phyloP scores from a whole-genome alignment of 2,797 vertebrate genomes.

The Valencia hispanica region DNA sequence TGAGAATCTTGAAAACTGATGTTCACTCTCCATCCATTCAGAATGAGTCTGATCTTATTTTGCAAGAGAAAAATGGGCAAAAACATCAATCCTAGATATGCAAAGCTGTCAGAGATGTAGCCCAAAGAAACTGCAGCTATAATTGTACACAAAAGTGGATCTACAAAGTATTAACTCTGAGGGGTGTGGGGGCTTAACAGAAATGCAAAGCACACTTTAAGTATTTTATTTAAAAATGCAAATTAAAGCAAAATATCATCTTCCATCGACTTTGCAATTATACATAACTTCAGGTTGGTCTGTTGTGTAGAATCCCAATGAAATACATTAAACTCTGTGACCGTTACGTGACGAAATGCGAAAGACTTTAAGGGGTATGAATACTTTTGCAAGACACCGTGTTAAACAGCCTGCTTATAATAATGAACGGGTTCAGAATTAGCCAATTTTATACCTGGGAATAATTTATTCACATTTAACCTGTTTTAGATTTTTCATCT shows the following conservation, averaged over 20 bases:
- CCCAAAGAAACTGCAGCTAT: background rate
- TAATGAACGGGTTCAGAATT: background rate
- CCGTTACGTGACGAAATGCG: background rate
- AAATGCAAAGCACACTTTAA: background rate
- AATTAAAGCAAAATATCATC: background rate
- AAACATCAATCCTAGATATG: background rate
- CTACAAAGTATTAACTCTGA: background rate
- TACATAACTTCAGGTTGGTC: background rate
- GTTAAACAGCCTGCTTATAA: constrained; percentile 7
- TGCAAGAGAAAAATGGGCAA: background rate
- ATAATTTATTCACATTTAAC: constrained; percentile 12
- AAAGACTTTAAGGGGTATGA: background rate
- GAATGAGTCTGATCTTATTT: background rate
- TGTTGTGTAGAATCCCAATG: background rate
- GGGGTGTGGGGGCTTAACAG: background rate
- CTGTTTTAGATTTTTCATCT: constrained; percentile 2
- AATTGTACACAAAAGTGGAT: background rate
- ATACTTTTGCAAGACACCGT: background rate
- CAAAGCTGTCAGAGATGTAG: background rate
- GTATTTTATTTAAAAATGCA: background rate
- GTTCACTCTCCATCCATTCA: background rate
- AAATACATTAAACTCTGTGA: background rate
- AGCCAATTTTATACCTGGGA: constrained; percentile 7
- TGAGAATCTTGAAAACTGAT: background rate
- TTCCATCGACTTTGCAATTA: background rate